phyloP scores from a whole-genome alignment of 1,140 invertebrate genomes.

The Drosophila insularis region DNA sequence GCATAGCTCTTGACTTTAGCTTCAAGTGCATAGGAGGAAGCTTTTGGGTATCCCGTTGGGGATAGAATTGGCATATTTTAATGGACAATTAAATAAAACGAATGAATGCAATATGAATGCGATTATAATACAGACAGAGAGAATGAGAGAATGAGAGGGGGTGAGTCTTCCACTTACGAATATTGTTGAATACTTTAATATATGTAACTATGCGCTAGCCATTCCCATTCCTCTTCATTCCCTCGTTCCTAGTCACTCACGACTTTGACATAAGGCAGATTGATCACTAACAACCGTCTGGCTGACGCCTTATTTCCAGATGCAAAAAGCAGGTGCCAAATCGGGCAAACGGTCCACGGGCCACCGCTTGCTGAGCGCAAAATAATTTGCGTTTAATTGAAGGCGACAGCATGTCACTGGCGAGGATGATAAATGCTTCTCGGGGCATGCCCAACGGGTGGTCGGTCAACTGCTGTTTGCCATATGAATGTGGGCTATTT shows the following conservation, averaged over 20 bases:
- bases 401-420: conserved; percentile 65
- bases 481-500: conserved; percentile 69
- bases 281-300: conserved; percentile 56
- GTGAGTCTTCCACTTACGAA: too few species aligned
- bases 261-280: conserved; percentile 70
- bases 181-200: neutral
- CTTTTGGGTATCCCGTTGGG: neutral
- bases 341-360: neutral
- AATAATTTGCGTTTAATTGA: conserved; percentile 76
- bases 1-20: conserved; percentile 63
- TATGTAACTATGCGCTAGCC: neutral
- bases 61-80: conserved; percentile 53
- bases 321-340: conserved; percentile 44
- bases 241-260: neutral
- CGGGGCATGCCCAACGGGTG: conserved; percentile 45
- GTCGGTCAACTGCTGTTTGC: conserved; percentile 17
- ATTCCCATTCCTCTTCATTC: neutral
- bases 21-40: conserved; percentile 12
- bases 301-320: conserved; percentile 27
- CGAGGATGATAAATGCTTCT: conserved; percentile 68
- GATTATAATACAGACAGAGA: neutral
- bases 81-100: conserved; percentile 58
- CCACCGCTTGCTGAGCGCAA: conserved; percentile 52
- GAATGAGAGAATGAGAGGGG: too few species aligned
- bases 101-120: conserved; percentile 19